Conservation (phyloP, 2,888 invertebrate species). For the Synergus gifuensis region DNA sequence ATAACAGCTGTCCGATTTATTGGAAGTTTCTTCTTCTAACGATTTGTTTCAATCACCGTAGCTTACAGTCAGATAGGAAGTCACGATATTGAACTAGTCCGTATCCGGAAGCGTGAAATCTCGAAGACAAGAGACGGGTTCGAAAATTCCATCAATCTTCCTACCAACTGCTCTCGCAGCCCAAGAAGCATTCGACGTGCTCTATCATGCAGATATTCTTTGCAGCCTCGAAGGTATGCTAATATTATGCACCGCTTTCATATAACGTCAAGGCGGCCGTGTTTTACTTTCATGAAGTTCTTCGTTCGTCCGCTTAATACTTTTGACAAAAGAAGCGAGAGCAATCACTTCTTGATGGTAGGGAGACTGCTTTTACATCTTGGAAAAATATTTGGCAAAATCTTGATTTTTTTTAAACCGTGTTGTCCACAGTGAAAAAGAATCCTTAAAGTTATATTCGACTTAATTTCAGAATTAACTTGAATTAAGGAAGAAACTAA, state of each 20-base stretch:
- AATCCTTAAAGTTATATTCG: too few species aligned
- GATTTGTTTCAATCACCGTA: conserved; percentile 37
- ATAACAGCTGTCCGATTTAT: conserved; percentile 38
- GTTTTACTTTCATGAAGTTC: conserved; percentile 69
- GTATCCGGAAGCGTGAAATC: conserved; percentile 31
- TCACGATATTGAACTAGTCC: conserved; percentile 17
- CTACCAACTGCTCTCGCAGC: conserved; percentile 54
- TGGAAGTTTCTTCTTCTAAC: conserved; percentile 41
- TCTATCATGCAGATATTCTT: conserved; percentile 65
- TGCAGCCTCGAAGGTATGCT: conserved; percentile 62
- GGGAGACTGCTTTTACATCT: background rate
- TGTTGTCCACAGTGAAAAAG: too few species aligned
- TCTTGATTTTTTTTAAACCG: background rate
- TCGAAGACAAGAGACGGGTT: conserved; percentile 50
- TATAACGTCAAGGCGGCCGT: conserved; percentile 57
- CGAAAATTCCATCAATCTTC: conserved; percentile 65
- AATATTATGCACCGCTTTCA: conserved; percentile 65
- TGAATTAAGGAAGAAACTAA: too few species aligned
- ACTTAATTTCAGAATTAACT: too few species aligned
- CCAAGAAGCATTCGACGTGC: conserved; percentile 61
- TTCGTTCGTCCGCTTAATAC: conserved; percentile 60
- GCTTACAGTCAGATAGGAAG: conserved; percentile 18
- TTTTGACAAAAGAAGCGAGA: conserved; percentile 46
- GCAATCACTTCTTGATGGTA: background rate
- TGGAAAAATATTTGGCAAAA: background rate